These are phyloP conservation scores for Stratiomys singularior DNA, from an alignment of 2,888 invertebrate species.

Conservation along the genomic window DNA sequence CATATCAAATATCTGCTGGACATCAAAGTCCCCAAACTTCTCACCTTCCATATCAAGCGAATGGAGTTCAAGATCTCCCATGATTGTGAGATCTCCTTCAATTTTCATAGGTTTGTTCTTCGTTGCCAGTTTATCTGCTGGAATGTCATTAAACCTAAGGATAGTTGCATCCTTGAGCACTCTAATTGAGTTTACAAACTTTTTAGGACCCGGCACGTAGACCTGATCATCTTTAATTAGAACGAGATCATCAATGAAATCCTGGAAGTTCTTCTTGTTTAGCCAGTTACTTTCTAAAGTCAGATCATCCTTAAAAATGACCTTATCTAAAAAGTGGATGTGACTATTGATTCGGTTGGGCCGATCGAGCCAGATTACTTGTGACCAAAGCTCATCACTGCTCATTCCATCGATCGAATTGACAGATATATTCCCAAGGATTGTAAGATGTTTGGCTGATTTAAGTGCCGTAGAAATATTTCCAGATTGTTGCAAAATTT, in stretches of 20 bases:
- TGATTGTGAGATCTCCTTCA: conserved; percentile 56
- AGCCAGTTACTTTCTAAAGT: conserved; percentile 58
- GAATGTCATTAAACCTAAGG: conserved; percentile 63
- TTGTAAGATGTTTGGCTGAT: conserved; percentile 60
- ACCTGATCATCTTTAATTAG: conserved; percentile 58
- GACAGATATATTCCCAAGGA: conserved; percentile 62
- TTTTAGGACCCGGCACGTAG: conserved; percentile 57
- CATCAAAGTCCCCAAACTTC: conserved; percentile 55
- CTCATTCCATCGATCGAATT: conserved; percentile 56
- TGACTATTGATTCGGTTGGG: conserved; percentile 60
- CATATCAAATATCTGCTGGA: conserved; percentile 51
- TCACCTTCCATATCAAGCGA: conserved; percentile 49
- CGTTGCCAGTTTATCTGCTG: conserved; percentile 63
- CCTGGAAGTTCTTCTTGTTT: conserved; percentile 62
- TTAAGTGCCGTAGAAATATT: conserved; percentile 61
- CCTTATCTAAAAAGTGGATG: conserved; percentile 58
- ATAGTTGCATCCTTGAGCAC: conserved; percentile 60
- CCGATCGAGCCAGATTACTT: conserved; percentile 64
- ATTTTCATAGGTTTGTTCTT: conserved; percentile 56
- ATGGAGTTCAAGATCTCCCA: conserved; percentile 57
- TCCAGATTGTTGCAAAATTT: conserved; percentile 58
- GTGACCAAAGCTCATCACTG: conserved; percentile 60
- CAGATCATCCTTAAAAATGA: conserved; percentile 57
- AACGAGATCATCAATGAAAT: conserved; percentile 64
- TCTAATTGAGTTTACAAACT: conserved; percentile 60